phyloP scores from a whole-genome alignment of 2,113 vertebrate species.

The Bombycilla garrulus region DNA sequence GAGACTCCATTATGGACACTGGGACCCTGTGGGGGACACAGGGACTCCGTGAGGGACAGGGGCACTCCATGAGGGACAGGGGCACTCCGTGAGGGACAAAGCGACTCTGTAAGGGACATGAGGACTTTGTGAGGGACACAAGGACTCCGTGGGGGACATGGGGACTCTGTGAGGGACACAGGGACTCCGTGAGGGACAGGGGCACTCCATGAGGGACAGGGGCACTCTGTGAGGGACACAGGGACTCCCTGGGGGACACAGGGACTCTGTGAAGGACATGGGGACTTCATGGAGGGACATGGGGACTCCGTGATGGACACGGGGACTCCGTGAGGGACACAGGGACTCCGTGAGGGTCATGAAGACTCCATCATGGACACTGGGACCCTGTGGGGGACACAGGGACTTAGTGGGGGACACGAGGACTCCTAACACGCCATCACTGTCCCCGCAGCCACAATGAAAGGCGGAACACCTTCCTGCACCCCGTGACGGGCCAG shows the following conservation, averaged over 20 bases:
- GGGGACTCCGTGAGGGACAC: neutral
- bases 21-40: too few relatives aligned
- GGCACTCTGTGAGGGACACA: neutral
- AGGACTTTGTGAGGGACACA: neutral
- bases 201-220: neutral
- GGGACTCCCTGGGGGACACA: neutral
- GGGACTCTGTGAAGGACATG: neutral
- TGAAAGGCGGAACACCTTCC: conserved; percentile 86
- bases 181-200: fast-evolving
- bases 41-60: too few relatives aligned
- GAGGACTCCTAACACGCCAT: neutral
- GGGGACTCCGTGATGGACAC: neutral
- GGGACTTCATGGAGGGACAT: neutral
- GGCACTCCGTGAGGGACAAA: neutral
- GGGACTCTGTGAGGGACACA: neutral
- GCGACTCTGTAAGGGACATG: neutral
- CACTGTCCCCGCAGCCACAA: conserved; percentile 77
- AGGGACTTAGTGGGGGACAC: neutral
- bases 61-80: neutral
- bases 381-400: neutral
- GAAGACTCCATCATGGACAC: too few relatives aligned
- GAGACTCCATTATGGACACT: too few relatives aligned
- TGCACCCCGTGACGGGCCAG: conserved; percentile 82
- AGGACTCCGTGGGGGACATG: too few relatives aligned
- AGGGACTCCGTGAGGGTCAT: fast-evolving